Evolutionary conservation across 2,797 vertebrate species (phyloP).

Genomic region (Borostomias antarcticus): DNA sequence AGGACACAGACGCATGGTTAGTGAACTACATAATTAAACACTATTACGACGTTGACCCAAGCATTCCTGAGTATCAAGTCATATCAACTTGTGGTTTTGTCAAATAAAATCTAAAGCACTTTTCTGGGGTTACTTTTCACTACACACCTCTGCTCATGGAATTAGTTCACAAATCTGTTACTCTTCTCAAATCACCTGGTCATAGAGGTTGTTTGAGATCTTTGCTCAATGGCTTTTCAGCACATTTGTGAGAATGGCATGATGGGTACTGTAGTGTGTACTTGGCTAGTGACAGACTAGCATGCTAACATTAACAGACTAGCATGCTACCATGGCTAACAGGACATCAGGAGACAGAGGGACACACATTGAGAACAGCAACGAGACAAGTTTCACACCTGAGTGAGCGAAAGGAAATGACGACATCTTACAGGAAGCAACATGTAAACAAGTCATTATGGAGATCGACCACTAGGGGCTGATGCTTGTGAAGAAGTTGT

Average conservation of each 20-base stretch:
- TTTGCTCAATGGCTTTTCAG: background rate
- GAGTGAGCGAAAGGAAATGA: background rate
- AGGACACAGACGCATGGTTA: conserved; percentile 76
- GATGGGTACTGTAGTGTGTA: conserved; percentile 39
- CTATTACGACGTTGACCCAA: background rate
- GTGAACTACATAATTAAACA: conserved; percentile 35
- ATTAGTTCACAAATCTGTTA: background rate
- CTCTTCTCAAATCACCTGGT: background rate
- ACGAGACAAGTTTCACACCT: conserved; percentile 10
- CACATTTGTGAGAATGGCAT: background rate
- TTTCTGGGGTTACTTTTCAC: background rate
- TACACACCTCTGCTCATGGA: background rate
- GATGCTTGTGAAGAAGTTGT: background rate
- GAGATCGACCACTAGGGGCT: background rate
- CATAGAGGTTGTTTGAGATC: background rate
- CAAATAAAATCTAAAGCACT: background rate
- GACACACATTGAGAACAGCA: conserved; percentile 39
- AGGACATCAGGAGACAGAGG: conserved; percentile 47
- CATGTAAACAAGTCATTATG: conserved; percentile 3
- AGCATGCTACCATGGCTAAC: too few relatives aligned
- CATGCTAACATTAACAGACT: conserved; percentile 19
- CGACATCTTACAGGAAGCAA: conserved; percentile 3
- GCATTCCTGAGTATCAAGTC: background rate
- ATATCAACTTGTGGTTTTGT: background rate
- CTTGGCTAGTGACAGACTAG: conserved; percentile 22